phyloP scores from a whole-genome alignment of 2,797 vertebrate genomes.

The Kryptopterus vitreolus region DNA sequence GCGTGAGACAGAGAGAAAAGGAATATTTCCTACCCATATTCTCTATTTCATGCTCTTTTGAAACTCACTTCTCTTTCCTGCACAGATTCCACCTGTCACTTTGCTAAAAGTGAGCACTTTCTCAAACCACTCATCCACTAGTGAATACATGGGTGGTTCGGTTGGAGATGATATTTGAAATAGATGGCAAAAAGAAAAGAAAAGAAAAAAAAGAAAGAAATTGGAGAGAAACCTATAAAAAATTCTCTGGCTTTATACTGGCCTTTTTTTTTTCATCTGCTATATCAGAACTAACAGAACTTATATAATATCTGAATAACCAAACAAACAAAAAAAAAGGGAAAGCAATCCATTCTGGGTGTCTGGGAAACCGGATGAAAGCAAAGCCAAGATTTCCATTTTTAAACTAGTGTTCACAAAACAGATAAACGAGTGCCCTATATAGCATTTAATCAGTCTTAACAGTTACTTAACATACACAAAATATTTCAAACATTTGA shows the following conservation, averaged over 20 bases:
- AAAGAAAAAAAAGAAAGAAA: slow-evolving; percentile 1
- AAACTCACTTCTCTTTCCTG: slow-evolving; percentile 11
- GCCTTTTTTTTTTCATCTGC: not conserved
- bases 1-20: not conserved
- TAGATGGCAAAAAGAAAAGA: slow-evolving; percentile 9
- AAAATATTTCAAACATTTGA: not conserved
- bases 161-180: slow-evolving; percentile 7
- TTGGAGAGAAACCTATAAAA: not conserved
- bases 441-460: not conserved
- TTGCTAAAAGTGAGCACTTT: slow-evolving; percentile 12
- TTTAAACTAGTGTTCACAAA: too few relatives aligned
- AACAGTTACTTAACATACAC: not conserved
- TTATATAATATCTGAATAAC: not conserved
- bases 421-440: not conserved
- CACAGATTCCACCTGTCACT: slow-evolving; percentile 17
- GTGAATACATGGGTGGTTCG: slow-evolving; percentile 13
- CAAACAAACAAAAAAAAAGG: not conserved
- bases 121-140: slow-evolving; percentile 21
- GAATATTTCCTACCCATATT: slow-evolving; percentile 4
- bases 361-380: not conserved
- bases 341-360: not conserved
- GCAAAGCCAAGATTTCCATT: not conserved
- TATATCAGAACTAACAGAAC: not conserved
- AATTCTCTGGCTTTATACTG: not conserved
- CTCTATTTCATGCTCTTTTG: slow-evolving; percentile 14